These are phyloP conservation scores for Papilio xuthus DNA, from an alignment of 1,140 invertebrate species.

Conservation along the genomic window DNA sequence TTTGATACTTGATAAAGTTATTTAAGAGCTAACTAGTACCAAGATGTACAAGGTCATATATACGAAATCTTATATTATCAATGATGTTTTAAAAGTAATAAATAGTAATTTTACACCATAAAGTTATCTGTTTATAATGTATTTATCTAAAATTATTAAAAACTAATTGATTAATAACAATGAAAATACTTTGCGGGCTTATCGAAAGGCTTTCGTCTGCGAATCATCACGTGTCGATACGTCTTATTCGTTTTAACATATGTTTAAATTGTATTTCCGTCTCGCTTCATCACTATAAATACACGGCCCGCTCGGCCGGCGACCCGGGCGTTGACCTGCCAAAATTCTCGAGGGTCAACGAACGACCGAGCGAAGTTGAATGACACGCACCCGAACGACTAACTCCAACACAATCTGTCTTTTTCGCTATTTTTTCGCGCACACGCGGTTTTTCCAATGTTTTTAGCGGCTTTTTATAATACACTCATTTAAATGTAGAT, in stretches of 20 bases:
- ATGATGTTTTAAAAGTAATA: not conserved
- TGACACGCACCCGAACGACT: conserved; percentile 39
- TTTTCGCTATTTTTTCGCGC: conserved; percentile 50
- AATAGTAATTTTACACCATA: not conserved
- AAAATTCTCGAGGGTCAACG: conserved; percentile 62
- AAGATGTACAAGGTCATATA: conserved; percentile 5
- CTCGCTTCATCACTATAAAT: conserved; percentile 51
- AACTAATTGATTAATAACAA: conserved; percentile 51
- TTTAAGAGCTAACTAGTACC: not conserved
- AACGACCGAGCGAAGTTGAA: conserved; percentile 59
- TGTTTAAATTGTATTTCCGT: conserved; percentile 41
- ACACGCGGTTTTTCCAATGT: conserved; percentile 20
- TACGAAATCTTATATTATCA: not conserved
- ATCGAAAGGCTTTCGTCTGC: conserved; percentile 47
- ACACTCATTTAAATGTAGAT: conserved; percentile 12
- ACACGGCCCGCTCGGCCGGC: conserved; percentile 48
- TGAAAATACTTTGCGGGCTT: conserved; percentile 53
- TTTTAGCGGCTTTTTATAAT: conserved; percentile 13
- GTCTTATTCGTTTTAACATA: conserved; percentile 41
- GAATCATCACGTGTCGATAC: conserved; percentile 49
- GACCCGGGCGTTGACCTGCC: conserved; percentile 61
- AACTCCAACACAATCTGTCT: conserved; percentile 35
- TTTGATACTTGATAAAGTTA: not conserved
- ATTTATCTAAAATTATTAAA: conserved; percentile 20
- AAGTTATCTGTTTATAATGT: not conserved